Evolutionary conservation across 2,797 vertebrate species (phyloP), one percentile per base, ranked within the genome.

Genomic region (Gymnocypris eckloni): DNA sequence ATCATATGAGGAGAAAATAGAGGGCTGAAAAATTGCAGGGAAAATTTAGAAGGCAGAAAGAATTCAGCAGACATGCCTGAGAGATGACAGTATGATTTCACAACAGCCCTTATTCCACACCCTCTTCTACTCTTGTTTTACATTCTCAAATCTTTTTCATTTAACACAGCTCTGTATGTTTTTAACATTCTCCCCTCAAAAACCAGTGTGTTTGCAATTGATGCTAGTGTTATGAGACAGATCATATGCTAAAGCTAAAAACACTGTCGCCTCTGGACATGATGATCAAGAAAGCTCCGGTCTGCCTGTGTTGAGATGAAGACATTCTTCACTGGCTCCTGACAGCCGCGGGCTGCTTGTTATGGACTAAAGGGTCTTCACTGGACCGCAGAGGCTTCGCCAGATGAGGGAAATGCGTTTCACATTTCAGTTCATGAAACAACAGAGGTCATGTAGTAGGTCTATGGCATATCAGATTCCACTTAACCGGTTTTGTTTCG

Each of bases 71-170:
- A 76, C 88, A 89, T 89, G 87, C 87, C 87, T 76, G 64, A 80
- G 87, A 88, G 87, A 89, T 90, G 87, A 90, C 75, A 67, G 25
- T 61, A 80, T 72, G 72, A 77, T 88, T 87, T 88, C 81, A 82
- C 81, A 84, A 86, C 25, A 82, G 82, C 80, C 52, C 59, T 81
- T 41, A 81, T 59, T 72, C 54, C 75, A 84, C 86, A 88, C 82
- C 81, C 81, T 80, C 83, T 54, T n/a, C 50, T 81, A 43, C 43
- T 59, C 33, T 66, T 48, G 37, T 67, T 87, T 67, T 72, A 71
- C 18, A 81, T 75, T 52, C 64, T 20, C 64, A 54, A 81, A 81
- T 70, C 43, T 52, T 81, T 33, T 61, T 48, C 1, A 0, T 73
- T 69, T 59, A 67, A 83, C 75, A 72, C 66, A 48, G 4, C 71